Conservation (phyloP, 2,113 vertebrate species). For the Leucopsar rothschildi region DNA sequence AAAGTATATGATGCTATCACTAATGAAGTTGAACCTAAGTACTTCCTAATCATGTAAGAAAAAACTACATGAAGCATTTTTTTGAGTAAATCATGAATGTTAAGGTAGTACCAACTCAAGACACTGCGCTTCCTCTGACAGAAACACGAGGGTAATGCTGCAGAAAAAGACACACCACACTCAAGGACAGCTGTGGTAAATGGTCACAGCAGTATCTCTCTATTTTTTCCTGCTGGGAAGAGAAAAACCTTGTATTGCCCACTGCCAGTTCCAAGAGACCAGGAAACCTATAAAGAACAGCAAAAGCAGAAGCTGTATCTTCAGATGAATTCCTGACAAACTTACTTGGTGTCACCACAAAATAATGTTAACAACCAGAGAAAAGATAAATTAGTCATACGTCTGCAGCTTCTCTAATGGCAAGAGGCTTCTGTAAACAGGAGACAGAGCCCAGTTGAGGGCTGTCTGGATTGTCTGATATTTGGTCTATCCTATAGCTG, state of each 20-base stretch:
- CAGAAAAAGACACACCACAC: background rate
- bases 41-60: background rate
- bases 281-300: background rate
- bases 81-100: background rate
- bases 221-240: background rate
- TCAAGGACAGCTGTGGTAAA: background rate
- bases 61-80: background rate
- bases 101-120: background rate
- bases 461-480: background rate
- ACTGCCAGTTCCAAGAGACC: background rate
- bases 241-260: background rate
- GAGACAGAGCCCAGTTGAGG: background rate
- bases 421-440: background rate
- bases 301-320: background rate
- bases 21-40: background rate
- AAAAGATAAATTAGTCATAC: background rate
- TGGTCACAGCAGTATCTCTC: background rate
- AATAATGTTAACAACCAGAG: background rate
- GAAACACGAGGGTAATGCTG: background rate
- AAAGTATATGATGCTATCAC: background rate
- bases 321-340: background rate
- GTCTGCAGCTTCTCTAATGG: background rate
- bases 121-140: background rate
- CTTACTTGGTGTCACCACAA: background rate
- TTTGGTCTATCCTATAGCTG: background rate